These are phyloP conservation scores for Torymus tubicola DNA, from an alignment of 2,888 invertebrate species.

Conservation along the genomic window DNA sequence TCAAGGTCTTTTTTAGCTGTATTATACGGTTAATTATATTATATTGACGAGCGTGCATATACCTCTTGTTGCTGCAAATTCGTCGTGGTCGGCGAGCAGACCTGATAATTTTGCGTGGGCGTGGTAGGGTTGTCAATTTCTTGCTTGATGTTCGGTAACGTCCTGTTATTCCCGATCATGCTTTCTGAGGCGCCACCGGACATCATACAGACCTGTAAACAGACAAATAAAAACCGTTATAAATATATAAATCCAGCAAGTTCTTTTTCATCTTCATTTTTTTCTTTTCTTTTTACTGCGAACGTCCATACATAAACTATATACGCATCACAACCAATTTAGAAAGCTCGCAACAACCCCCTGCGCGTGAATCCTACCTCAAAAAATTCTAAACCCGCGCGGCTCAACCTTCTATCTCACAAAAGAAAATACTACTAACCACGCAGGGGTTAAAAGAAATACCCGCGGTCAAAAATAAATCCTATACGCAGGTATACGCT, in stretches of 20 bases:
- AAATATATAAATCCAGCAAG: neutral
- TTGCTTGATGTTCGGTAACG: slow-evolving; percentile 79
- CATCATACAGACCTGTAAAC: slow-evolving; percentile 85
- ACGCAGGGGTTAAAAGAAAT: no score
- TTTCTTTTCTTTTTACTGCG: neutral
- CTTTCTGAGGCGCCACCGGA: slow-evolving; percentile 76
- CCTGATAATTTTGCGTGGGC: slow-evolving; percentile 74
- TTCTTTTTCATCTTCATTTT: neutral
- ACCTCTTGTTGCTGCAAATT: slow-evolving; percentile 74
- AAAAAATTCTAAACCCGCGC: no score
- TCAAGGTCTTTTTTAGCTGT: no score
- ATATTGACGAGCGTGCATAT: slow-evolving; percentile 35
- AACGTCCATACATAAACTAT: neutral
- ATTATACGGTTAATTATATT: no score
- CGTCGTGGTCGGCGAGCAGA: slow-evolving; percentile 76
- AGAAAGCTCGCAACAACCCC: no score
- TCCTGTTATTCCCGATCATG: slow-evolving; percentile 73
- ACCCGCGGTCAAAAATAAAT: no score
- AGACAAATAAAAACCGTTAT: slow-evolving; percentile 8
- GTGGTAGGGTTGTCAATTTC: slow-evolving; percentile 78
- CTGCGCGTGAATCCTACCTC: no score
- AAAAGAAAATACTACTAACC: no score
- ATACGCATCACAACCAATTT: neutral
- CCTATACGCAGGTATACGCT: no score
- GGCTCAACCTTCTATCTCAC: no score